Evolutionary conservation across 2,113 vertebrate species (phyloP).

Genomic region (Tonatia bakeri): DNA sequence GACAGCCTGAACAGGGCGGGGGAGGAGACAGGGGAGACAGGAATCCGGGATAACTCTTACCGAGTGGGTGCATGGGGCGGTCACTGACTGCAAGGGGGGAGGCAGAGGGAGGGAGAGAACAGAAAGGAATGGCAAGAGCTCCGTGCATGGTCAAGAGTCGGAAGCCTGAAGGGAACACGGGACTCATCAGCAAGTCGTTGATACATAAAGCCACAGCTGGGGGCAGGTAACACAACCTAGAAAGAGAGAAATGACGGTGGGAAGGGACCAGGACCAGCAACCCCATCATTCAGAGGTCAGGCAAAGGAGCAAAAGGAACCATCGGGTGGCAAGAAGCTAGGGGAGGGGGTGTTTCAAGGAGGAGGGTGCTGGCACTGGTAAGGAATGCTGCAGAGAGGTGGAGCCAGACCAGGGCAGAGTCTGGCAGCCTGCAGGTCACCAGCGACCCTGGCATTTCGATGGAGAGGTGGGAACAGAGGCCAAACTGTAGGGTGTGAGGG

Average conservation of each 20-base stretch:
- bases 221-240: background rate
- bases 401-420: background rate
- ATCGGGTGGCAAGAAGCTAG: background rate
- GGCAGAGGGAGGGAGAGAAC: background rate
- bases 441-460: no score
- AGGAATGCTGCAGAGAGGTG: background rate
- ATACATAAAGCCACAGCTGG: background rate
- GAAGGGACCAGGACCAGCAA: background rate
- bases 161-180: background rate
- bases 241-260: background rate
- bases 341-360: background rate
- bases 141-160: accelerated
- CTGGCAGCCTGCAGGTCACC: no score
- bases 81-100: background rate
- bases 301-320: background rate
- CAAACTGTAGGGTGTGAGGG: background rate
- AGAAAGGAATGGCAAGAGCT: background rate
- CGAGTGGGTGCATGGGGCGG: background rate
- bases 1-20: background rate
- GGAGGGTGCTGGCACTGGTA: background rate
- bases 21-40: background rate
- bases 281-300: background rate
- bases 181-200: accelerated
- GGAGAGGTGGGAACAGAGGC: background rate
- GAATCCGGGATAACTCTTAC: background rate